A percentile compares a stretch with the other conserved stretches of the same genome.
These are phyloP conservation scores for Emys orbicularis DNA, from an alignment of 2,797 vertebrate species.

Conservation along the genomic window DNA sequence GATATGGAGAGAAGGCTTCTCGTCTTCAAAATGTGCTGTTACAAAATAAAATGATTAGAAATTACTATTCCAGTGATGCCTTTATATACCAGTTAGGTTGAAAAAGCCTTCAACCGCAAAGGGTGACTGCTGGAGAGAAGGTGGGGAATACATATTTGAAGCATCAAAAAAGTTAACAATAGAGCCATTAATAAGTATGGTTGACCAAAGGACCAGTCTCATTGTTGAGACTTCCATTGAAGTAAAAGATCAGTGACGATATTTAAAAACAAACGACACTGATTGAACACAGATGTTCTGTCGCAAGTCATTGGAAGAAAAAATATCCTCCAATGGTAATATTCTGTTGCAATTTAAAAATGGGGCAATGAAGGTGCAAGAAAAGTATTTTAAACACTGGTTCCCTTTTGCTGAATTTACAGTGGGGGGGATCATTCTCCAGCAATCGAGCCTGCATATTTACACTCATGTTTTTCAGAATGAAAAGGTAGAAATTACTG, in stretches of 20 bases:
- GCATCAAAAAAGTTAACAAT: not conserved
- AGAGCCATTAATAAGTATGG: rapidly evolving
- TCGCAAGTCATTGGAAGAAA: too few relatives aligned
- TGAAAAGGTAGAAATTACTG: not conserved
- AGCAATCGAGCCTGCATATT: not conserved
- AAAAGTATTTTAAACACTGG: not conserved
- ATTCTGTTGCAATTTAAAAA: not conserved
- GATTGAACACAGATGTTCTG: not conserved
- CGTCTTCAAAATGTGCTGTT: not conserved
- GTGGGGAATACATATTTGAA: rapidly evolving
- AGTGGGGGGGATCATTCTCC: not conserved
- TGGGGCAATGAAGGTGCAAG: not conserved
- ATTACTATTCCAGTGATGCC: not conserved
- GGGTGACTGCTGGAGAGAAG: not conserved
- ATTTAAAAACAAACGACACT: rapidly evolving
- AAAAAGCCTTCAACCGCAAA: rapidly evolving
- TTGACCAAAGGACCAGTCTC: not conserved
- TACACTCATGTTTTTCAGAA: not conserved
- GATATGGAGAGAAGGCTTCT: not conserved
- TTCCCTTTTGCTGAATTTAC: not conserved
- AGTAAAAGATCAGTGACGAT: rapidly evolving
- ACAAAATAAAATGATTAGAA: not conserved
- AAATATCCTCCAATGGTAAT: too few relatives aligned
- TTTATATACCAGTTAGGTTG: rapidly evolving
- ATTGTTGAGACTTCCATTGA: not conserved